Evolutionary conservation across 1,140 invertebrate species (phyloP), one percentile per base, ranked within the genome.

Genomic region (Brachionus angularis): DNA sequence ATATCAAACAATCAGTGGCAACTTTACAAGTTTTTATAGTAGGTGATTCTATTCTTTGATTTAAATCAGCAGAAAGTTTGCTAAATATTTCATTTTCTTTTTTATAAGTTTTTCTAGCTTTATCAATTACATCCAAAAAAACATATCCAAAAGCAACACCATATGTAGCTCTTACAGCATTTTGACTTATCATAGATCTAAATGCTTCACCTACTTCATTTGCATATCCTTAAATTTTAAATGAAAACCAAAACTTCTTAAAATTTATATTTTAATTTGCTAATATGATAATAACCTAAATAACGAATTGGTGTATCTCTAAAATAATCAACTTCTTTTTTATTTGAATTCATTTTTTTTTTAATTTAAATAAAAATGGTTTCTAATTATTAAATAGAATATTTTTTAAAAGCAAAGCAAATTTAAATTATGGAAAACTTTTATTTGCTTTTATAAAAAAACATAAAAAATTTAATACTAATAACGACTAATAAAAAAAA

Each of bases 191-290:
- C 34, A 91, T 78, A 1, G 88, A 85, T 44, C 93, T 84, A 80
- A 96, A 95, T 4, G 92, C 86, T 83, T 97, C 93, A 2, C 93
- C 93, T 1, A 96, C 88, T 84, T 97, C 93, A 83, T 97, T 96
- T 21, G 91, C 86, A 83, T 96, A 96, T 27, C 93, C 93, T 96
- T 78, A 27, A 83, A 73, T 42, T 42, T 10, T 10, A 10, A 16
- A 42, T 42, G 16, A 42, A 42, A 16, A 10, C 10, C 39, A 42
- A 42, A 10, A 10, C 39, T 10, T 10, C 39, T 42, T 16, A 10
- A 42, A 42, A 42, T 16, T 10, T 16, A 42, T 42, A 10, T 16
- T 42, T 42, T 10, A 10, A 10, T 10, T 10, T 16, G 39, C 39
- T n/a, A n/a, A n/a, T n/a, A n/a, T n/a, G n/a, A n/a, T n/a, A n/a